These are phyloP conservation scores for Ramazzottius varieornatus DNA, from an alignment of 2,888 invertebrate species.

Conservation along the genomic window DNA sequence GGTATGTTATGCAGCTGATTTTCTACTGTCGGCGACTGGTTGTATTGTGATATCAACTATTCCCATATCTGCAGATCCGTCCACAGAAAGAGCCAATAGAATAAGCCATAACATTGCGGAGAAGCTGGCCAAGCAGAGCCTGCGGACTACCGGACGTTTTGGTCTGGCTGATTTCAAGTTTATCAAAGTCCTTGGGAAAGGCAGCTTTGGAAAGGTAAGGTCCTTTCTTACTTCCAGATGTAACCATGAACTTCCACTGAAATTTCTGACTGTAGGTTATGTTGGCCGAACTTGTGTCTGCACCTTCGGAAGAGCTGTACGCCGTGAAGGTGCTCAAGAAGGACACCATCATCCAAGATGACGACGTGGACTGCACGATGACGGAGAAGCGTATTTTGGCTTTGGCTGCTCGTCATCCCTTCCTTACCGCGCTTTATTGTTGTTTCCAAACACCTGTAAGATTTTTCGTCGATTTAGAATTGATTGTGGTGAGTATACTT, in stretches of 20 bases:
- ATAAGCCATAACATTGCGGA: neutral
- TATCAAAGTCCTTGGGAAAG: conserved; percentile 94
- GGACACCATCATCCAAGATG: conserved; percentile 90
- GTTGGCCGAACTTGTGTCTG: conserved; percentile 50
- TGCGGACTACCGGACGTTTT: neutral
- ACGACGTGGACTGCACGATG: conserved; percentile 97
- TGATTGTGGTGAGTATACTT: neutral
- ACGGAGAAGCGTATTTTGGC: conserved; percentile 89
- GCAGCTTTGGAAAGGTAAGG: conserved; percentile 65
- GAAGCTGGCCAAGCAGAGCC: neutral
- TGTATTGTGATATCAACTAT: too few relatives aligned
- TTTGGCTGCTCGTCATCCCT: conserved; percentile 87
- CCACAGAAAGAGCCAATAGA: neutral
- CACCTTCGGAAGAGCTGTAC: conserved; percentile 57
- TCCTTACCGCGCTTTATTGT: conserved; percentile 81
- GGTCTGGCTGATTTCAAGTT: conserved; percentile 57
- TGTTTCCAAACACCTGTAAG: conserved; percentile 72
- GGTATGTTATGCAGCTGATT: too few relatives aligned
- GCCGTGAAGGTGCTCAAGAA: conserved; percentile 62
- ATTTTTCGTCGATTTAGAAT: neutral
- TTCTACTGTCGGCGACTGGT: too few relatives aligned
- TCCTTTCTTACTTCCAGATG: too few relatives aligned
- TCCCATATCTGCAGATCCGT: conserved; percentile 2
- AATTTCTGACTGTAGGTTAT: conserved; percentile 39
- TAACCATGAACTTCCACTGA: too few relatives aligned